These are phyloP conservation scores for Urosaurus nigricauda DNA, from an alignment of 2,797 vertebrate species.

Conservation along the genomic window DNA sequence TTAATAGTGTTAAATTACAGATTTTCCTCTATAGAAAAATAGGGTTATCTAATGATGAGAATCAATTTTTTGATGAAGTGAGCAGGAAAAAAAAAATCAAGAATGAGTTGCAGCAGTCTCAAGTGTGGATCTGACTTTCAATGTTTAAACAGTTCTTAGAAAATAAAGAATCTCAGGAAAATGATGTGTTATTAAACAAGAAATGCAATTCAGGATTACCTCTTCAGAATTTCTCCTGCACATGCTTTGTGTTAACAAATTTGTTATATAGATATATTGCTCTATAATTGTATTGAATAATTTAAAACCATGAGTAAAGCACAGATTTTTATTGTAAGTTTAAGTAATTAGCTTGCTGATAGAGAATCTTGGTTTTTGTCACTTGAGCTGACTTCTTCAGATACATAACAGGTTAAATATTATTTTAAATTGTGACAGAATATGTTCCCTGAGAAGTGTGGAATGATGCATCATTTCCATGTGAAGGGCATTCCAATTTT, in stretches of 20 bases:
- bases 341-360: constrained; percentile 21
- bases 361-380: constrained; percentile 20
- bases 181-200: constrained; percentile 18
- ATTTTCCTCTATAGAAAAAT: neutral
- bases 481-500: constrained; percentile 17
- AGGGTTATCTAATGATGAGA: neutral
- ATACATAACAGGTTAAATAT: neutral
- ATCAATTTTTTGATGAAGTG: neutral
- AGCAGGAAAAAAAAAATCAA: constrained; percentile 1
- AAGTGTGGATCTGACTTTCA: constrained; percentile 3
- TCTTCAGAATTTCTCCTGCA: constrained; percentile 30
- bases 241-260: constrained; percentile 31
- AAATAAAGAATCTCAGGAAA: constrained; percentile 35
- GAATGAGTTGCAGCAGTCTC: constrained; percentile 23
- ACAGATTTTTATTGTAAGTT: constrained; percentile 14
- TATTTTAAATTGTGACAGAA: constrained; percentile 11
- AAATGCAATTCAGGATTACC: constrained; percentile 36
- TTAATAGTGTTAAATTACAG: neutral
- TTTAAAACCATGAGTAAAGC: constrained; percentile 36
- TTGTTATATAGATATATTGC: constrained; percentile 28
- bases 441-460: neutral
- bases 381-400: constrained; percentile 6
- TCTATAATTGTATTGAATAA: constrained; percentile 37
- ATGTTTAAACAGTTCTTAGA: neutral
- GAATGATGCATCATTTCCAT: constrained; percentile 11